Evolutionary conservation across 2,888 invertebrate genomes (phyloP), one percentile per base, ranked within the genome.

Genomic region (Oscheius myriophilus): DNA sequence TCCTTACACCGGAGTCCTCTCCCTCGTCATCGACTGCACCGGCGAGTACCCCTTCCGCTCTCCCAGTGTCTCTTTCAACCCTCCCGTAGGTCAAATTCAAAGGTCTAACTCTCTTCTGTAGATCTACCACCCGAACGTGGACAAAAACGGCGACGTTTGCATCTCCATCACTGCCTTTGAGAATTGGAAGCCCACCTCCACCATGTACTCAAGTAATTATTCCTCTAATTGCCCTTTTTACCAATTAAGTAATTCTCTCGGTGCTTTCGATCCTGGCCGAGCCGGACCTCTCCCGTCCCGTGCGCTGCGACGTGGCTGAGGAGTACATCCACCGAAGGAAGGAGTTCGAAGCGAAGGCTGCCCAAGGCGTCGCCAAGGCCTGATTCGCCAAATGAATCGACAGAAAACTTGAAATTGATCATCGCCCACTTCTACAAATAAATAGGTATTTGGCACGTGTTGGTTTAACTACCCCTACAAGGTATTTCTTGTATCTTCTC

Each of bases 61-160:
- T 4, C 61, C 61, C 12, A 45, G 6, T 18, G 49, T 61, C 51
- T 23, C 39, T 7, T 61, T 61, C 61, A 61, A 21, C 26, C 49
- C 45, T 46, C 61, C 46, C 7, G 61, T 61, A 21, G 33, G 33
- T 33, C 33, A 33, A 33, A 33, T 9, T 33, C 9, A 33, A 33
- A 16, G 42, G 9, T 21, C 18, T 14, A 41, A 21, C 4, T 6
- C 42, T 7, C 18, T 42, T 23, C 41, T 58, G 16, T 43, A 58
- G 58, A 23, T 58, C 16, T 61, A 61, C 46, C 61, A 61, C 46
- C 61, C 49, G 33, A 61, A 61, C 45, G 51, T 61, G 45, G 61
- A 61, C 49, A 61, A 49, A 33, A 61, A 43, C 16, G 61, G 61
- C 26, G 61, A 46, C 16, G 39, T 61, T 12, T 61, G 61, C 33